Percentiles rank a stretch among this genome's conserved stretches.
phyloP scores from a whole-genome alignment of 1,140 invertebrate genomes.

The Gyrodactylus bullatarudis region DNA sequence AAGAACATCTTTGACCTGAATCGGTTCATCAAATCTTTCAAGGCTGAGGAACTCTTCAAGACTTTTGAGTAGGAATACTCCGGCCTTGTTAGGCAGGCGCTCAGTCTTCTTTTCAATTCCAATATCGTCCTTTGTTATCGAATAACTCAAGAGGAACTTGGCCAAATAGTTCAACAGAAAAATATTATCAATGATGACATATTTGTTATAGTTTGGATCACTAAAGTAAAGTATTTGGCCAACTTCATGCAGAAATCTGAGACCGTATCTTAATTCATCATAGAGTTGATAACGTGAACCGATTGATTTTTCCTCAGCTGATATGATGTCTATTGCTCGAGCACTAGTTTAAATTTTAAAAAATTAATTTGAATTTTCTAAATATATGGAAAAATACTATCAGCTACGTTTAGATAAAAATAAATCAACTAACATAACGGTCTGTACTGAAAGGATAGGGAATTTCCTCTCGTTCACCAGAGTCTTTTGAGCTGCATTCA shows the following conservation, averaged over 20 bases:
- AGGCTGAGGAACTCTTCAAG: neutral
- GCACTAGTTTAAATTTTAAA: neutral
- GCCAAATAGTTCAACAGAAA: neutral
- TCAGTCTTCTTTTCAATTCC: neutral
- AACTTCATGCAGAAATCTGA: neutral
- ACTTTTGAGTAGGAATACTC: neutral
- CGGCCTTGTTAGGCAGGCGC: neutral
- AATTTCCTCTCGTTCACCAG: neutral
- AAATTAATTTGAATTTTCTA: neutral
- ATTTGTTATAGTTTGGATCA: neutral
- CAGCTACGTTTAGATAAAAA: too few relatives aligned
- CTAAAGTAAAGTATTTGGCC: neutral
- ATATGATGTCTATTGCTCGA: neutral
- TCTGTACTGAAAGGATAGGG: neutral
- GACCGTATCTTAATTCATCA: neutral
- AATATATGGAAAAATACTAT: neutral
- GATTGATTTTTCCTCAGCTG: neutral
- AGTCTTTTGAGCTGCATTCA: neutral
- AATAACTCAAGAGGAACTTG: neutral
- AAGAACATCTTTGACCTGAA: neutral
- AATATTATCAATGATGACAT: neutral
- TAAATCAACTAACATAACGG: too few relatives aligned
- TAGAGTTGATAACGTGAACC: neutral
- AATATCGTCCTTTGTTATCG: neutral
- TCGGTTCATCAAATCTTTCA: neutral